Conservation (phyloP, 2,797 vertebrate genomes). For the Pipistrellus pygmaeus region DNA sequence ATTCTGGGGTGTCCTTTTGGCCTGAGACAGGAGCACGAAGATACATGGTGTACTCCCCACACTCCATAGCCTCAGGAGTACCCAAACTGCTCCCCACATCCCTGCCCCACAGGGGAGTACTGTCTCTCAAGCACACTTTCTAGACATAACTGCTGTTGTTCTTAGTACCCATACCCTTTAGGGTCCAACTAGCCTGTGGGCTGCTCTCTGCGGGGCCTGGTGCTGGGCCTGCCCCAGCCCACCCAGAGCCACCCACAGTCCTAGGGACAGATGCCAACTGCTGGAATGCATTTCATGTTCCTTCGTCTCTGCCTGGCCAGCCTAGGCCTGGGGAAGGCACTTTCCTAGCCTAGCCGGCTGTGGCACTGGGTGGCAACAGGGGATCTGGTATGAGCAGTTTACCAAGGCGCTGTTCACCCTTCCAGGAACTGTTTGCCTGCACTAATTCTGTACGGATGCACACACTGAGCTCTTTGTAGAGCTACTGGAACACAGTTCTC, state of each 20-base stretch:
- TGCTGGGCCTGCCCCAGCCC: constrained; percentile 71
- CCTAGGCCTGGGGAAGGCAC: constrained; percentile 66
- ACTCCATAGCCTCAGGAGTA: constrained; percentile 72
- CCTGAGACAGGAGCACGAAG: constrained; percentile 45
- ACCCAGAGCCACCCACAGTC: constrained; percentile 76
- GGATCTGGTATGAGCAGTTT: constrained; percentile 75
- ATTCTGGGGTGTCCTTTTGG: constrained; percentile 67
- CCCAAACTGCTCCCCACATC: neutral
- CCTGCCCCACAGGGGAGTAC: neutral
- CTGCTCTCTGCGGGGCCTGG: constrained; percentile 79
- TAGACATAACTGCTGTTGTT: constrained; percentile 77
- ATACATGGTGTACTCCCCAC: constrained; percentile 56
- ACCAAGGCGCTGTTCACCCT: constrained; percentile 66
- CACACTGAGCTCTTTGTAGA: constrained; percentile 44
- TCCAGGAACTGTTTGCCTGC: constrained; percentile 72
- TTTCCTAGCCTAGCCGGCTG: constrained; percentile 75
- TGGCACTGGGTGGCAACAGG: constrained; percentile 68
- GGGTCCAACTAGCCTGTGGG: constrained; percentile 73
- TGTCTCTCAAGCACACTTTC: constrained; percentile 61
- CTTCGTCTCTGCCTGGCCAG: constrained; percentile 79
- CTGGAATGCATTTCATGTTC: constrained; percentile 88
- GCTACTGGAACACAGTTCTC: neutral
- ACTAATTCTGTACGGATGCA: constrained; percentile 5
- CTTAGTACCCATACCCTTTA: constrained; percentile 59
- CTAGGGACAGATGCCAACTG: constrained; percentile 87